Percentiles rank a stretch among this genome's conserved stretches.
Evolutionary conservation across 2,797 vertebrate genomes (phyloP).

Genomic region (Dicrostonyx torquatus): DNA sequence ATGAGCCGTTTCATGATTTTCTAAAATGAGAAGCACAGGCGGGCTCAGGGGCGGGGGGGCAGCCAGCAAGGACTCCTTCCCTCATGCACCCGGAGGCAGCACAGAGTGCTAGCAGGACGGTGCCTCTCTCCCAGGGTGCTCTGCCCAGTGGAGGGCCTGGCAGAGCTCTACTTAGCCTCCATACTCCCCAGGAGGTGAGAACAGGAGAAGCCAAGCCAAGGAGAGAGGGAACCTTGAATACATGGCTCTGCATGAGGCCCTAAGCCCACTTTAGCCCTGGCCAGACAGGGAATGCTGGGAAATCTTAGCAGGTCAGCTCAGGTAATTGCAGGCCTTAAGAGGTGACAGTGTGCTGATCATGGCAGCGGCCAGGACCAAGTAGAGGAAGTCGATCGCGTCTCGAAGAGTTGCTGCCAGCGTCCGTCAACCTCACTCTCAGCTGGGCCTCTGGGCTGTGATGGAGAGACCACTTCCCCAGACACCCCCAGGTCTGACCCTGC

Average conservation of each 20-base stretch:
- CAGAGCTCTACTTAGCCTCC: background rate
- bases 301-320: background rate
- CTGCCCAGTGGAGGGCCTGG: background rate
- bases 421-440: background rate
- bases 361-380: background rate
- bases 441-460: background rate
- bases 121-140: background rate
- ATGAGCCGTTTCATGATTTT: constrained; percentile 99
- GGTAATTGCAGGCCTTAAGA: background rate
- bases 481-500: rapidly evolving
- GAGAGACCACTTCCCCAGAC: background rate
- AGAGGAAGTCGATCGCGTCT: background rate
- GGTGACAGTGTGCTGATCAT: background rate
- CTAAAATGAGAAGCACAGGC: constrained; percentile 84
- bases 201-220: background rate
- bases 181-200: background rate
- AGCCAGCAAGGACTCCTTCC: rapidly evolving
- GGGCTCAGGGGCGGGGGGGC: background rate
- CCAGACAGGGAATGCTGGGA: background rate
- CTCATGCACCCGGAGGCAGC: too few species aligned
- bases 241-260: rapidly evolving
- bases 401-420: background rate
- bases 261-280: background rate
- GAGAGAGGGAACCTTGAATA: background rate
- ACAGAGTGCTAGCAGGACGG: background rate